These are phyloP conservation scores for Etheostoma spectabile DNA, from an alignment of 2,113 vertebrate species.

Conservation along the genomic window DNA sequence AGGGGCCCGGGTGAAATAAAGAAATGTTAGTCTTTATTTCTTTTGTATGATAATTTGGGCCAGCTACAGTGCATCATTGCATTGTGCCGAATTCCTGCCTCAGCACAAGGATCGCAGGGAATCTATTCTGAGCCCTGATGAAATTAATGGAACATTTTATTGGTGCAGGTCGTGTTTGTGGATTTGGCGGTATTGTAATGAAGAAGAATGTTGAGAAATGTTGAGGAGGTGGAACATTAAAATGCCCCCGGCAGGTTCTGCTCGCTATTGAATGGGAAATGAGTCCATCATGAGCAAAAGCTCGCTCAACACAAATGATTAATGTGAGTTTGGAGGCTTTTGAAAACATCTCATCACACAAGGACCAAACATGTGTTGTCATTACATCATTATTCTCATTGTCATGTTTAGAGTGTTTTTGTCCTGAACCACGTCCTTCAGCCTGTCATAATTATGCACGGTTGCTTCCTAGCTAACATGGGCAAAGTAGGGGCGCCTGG, in stretches of 20 bases:
- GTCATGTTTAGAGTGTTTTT: background rate
- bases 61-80: slow-evolving; percentile 25
- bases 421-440: background rate
- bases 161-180: slow-evolving; percentile 75
- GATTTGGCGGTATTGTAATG: slow-evolving; percentile 67
- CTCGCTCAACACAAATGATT: slow-evolving; percentile 62
- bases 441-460: background rate
- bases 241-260: slow-evolving; percentile 58
- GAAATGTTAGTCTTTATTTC: slow-evolving; percentile 59
- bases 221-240: slow-evolving; percentile 58
- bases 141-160: slow-evolving; percentile 75
- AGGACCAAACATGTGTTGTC: background rate
- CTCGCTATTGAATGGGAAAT: slow-evolving; percentile 55
- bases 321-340: slow-evolving; percentile 51
- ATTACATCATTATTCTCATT: background rate
- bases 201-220: slow-evolving; percentile 67
- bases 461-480: background rate
- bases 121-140: slow-evolving; percentile 68
- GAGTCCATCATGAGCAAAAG: slow-evolving; percentile 54
- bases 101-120: slow-evolving; percentile 56
- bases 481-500: background rate
- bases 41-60: slow-evolving; percentile 79
- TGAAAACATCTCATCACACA: slow-evolving; percentile 3
- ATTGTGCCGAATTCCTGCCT: slow-evolving; percentile 59
- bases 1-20: slow-evolving; percentile 63